Base-by-base conservation (phyloP, 2,113 vertebrate species). In the Notothenia rossii region DNA sequence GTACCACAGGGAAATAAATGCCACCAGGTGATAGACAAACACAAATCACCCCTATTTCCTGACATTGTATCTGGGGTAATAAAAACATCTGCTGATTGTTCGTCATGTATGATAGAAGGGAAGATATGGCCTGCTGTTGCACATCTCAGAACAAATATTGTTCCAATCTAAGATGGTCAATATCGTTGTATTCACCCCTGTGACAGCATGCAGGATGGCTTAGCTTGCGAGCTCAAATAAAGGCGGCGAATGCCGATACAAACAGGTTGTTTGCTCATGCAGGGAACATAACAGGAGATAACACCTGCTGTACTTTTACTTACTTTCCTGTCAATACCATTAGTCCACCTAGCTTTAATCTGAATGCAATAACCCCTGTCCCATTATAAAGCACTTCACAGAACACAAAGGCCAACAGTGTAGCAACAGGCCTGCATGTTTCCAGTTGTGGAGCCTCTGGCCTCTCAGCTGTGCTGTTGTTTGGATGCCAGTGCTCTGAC, bases 361-460 rank as follows among this genome's bases (percentile, higher is more conserved):
- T 62, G 79, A 75, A 74, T 83, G 73, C 65, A 77, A 72, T 83
- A 59, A 14, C 20, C 61, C 45, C 7, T 15, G 74, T 45, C 18
- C 78, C 64, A 66, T 88, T 83, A 79, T 51, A 68, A 76, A 87
- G 81, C 82, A 71, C 84, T 90, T 75, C 66, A 84, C 82, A 86
- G 77, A 75, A 72, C 82, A 78, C 22, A n/a, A 71, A 72, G 76
- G 69, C 17, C 18, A 10, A 25, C 61, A 58, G 76, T 7, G 40
- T 4, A 25, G 64, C 5, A 29, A 12, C 53, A 25, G 54, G 58
- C 45, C 62, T 36, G 51, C 59, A 8, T 68, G 77, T 36, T 64
- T 71, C 62, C 81, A 59, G 82, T 85, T 54, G 79, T 40, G 66
- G 48, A 56, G 82, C 86, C 90, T 0, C 9, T 40, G 79, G 90